Evolutionary conservation across 1,140 invertebrate genomes (phyloP), one percentile per base, ranked within the genome.

Genomic region (Trachymyrmex septentrionalis): DNA sequence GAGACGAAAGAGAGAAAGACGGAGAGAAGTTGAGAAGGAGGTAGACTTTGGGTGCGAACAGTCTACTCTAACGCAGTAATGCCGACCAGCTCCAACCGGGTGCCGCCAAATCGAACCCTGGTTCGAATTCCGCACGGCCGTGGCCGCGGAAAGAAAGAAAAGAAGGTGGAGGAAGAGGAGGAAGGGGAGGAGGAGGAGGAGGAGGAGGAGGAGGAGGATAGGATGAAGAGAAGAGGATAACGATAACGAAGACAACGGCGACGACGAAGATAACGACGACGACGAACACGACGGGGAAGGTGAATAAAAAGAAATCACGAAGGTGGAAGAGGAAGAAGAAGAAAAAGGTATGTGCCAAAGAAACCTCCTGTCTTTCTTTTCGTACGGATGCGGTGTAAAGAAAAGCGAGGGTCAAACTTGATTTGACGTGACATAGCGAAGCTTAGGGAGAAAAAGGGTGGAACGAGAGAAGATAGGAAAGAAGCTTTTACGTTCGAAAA

Each of bases 21-120:
- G 24, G 19, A 78, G 75, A 85, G 24, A 80, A 21, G 73, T 50
- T 38, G 63, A 82, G 80, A 59, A 63, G 78, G 78, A 76, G 78
- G 71, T 53, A 82, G 88, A 88, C 76, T 88, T 86, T 63, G 89
- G 88, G 91, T 88, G 88, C 75, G 91, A 91, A 87, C 86, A 87
- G 85, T 91, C 91, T 87, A 86, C 91, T 91, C 90, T 88, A 91
- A 93, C 91, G 93, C 93, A 94, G 93, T 94, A 92, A 94, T 94
- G 92, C 93, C 93, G 93, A 92, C 91, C 93, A 92, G 92, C 92
- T 94, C 91, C 81, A 88, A 90, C 88, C 86, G 92, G 89, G 90
- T 92, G 90, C 90, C 91, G 91, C 90, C 90, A 90, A 92, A 92
- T 92, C 90, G 91, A 92, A 92, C 73, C 87, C 90, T 75, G 90